Conservation (phyloP, 2,113 vertebrate species). For the Alces alces region DNA sequence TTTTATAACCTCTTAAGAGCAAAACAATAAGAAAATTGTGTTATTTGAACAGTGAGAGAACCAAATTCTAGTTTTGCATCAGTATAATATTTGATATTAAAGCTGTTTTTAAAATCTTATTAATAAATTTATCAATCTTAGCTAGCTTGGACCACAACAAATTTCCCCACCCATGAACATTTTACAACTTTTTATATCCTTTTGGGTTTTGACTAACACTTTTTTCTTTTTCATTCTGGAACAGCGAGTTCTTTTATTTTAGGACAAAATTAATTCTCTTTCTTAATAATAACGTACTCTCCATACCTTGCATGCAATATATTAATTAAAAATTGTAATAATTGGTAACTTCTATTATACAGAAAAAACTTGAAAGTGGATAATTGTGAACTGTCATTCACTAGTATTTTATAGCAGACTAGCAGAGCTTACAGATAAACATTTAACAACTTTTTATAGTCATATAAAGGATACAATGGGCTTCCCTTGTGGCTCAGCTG, state of each 20-base stretch:
- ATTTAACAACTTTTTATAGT: not conserved
- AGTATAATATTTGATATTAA: not conserved
- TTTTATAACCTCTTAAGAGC: not conserved
- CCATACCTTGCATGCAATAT: not conserved
- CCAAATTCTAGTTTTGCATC: not conserved
- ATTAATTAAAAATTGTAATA: not conserved
- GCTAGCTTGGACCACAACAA: not conserved
- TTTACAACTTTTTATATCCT: not conserved
- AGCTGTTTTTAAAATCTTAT: not conserved
- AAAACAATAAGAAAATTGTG: not conserved
- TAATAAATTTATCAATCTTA: not conserved
- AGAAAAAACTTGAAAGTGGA: not conserved
- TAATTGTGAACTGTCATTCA: not conserved
- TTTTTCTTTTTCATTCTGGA: not conserved
- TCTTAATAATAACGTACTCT: not conserved
- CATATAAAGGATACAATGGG: not conserved
- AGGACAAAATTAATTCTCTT: not conserved
- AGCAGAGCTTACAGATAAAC: not conserved
- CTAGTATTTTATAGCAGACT: not conserved
- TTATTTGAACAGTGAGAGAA: not conserved
- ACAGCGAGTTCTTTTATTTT: not conserved
- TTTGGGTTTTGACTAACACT: not conserved
- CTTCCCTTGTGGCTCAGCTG: not conserved
- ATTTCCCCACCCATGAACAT: not conserved
- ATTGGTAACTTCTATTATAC: not conserved